Evolutionary conservation across 1,140 invertebrate species (phyloP).

Genomic region (Cotesia vestalis): DNA sequence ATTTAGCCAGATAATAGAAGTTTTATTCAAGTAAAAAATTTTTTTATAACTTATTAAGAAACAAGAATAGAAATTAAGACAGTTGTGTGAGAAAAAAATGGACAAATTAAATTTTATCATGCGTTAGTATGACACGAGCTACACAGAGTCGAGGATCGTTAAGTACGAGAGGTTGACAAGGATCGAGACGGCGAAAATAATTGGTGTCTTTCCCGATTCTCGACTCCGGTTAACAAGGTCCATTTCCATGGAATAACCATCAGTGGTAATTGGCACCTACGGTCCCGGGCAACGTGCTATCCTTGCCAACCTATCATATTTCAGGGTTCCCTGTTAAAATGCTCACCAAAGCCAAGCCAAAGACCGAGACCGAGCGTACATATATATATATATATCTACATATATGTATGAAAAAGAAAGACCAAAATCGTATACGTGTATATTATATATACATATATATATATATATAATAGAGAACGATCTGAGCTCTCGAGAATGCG

Average conservation of each 20-base stretch:
- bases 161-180: conserved; percentile 29
- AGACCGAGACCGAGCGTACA: background rate
- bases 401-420: no score
- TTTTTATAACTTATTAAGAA: no score
- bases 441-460: no score
- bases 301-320: conserved; percentile 59
- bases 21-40: no score
- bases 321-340: conserved; percentile 50
- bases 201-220: conserved; percentile 61
- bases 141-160: conserved; percentile 17
- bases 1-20: no score
- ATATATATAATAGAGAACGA: conserved; percentile 15
- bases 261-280: conserved; percentile 65
- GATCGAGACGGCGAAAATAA: conserved; percentile 61
- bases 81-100: no score
- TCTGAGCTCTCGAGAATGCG: conserved; percentile 37
- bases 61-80: no score
- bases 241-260: conserved; percentile 67
- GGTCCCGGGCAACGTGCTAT: conserved; percentile 25
- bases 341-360: conserved; percentile 29
- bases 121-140: no score
- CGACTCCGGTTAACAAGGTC: conserved; percentile 61
- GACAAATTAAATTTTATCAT: no score
- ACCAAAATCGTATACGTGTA: no score
- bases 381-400: no score